These are phyloP conservation scores for Gonioctena quinquepunctata DNA, from an alignment of 1,140 invertebrate species.

Conservation along the genomic window DNA sequence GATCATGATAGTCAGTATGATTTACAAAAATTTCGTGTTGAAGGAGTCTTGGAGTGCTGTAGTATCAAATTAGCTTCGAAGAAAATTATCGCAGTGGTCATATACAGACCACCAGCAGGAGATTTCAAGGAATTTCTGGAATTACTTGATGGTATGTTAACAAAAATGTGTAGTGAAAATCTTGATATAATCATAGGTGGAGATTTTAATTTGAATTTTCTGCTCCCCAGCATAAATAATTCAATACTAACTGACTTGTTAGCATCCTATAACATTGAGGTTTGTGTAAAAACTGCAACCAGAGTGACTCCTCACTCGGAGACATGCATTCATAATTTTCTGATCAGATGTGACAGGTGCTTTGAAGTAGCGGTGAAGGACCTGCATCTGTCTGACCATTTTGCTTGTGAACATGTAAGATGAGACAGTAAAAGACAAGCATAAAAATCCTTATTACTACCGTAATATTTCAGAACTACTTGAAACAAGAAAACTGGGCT, in stretches of 20 bases:
- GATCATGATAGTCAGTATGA: neutral
- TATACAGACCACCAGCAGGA: neutral
- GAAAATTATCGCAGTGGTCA: slow-evolving; percentile 1
- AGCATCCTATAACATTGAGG: neutral
- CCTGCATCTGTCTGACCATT: neutral
- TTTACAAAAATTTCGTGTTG: neutral
- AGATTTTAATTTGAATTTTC: neutral
- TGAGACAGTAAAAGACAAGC: neutral
- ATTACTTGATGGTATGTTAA: neutral
- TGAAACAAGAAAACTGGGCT: neutral
- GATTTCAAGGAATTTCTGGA: neutral
- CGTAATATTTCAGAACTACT: neutral
- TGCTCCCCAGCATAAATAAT: neutral
- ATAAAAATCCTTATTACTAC: neutral
- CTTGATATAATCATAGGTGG: neutral
- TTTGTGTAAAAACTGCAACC: neutral
- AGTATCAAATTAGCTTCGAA: neutral
- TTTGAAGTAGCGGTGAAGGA: neutral
- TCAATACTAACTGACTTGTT: neutral
- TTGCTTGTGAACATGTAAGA: neutral
- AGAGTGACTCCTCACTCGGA: neutral
- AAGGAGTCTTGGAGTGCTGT: slow-evolving; percentile 1
- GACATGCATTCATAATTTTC: slow-evolving; percentile 1
- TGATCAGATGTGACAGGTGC: neutral
- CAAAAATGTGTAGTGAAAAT: neutral